Conservation (phyloP, 1,140 invertebrate species). For the Melanaphis sacchari region DNA sequence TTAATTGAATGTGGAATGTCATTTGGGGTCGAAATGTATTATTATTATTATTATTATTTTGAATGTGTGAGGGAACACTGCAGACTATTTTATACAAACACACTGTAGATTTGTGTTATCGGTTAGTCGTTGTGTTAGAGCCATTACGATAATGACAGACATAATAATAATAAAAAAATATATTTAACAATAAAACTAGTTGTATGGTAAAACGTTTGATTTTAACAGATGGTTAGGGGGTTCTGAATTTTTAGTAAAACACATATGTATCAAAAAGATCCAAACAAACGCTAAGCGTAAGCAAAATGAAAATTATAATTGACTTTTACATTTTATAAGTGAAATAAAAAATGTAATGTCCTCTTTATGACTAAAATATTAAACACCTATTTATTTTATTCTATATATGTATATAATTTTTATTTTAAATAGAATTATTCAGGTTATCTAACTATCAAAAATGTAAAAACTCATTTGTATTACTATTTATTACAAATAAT, state of each 20-base stretch:
- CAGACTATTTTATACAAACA: not conserved
- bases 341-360: not conserved
- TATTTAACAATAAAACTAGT: not conserved
- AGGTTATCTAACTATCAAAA: too few relatives aligned
- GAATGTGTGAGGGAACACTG: not conserved
- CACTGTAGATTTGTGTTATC: not conserved
- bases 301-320: not conserved
- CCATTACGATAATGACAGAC: conserved; percentile 7
- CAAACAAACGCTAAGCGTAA: not conserved
- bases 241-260: not conserved
- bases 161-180: conserved; percentile 16
- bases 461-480: too few relatives aligned
- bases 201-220: not conserved
- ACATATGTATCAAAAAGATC: not conserved
- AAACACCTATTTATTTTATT: not conserved
- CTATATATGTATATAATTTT: not conserved
- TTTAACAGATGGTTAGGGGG: conserved; percentile 17
- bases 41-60: conserved; percentile 4
- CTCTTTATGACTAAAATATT: not conserved
- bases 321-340: not conserved
- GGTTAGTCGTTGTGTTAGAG: not conserved
- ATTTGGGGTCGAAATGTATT: conserved; percentile 3
- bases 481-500: too few relatives aligned
- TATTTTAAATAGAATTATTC: not conserved
- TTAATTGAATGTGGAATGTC: conserved; percentile 43